Percentiles rank a stretch among this genome's conserved stretches.
These are phyloP conservation scores for Helicorthomorpha holstii DNA, from an alignment of 1,140 invertebrate genomes.

Conservation along the genomic window DNA sequence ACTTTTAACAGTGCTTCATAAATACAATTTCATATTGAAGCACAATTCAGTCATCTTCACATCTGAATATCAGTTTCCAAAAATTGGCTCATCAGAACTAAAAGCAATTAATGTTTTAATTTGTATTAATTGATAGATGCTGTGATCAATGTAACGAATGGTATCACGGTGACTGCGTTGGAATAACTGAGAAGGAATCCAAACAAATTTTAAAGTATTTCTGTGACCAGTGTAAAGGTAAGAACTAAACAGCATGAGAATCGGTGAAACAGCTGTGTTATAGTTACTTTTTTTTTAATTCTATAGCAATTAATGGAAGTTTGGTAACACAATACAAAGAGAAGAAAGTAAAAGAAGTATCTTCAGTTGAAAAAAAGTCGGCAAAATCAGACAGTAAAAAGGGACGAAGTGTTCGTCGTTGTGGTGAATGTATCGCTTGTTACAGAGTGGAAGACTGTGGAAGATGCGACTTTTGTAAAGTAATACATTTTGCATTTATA, in stretches of 20 bases:
- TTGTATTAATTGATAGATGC: conserved; percentile 43
- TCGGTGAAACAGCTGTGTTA: not conserved
- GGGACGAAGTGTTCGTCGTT: conserved; percentile 33
- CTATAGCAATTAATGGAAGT: conserved; percentile 55
- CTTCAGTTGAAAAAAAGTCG: conserved; percentile 28
- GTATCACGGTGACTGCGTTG: conserved; percentile 96
- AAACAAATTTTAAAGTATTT: conserved; percentile 87
- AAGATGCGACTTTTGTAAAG: conserved; percentile 59
- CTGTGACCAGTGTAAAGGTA: conserved; percentile 38
- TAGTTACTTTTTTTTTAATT: conserved; percentile 2
- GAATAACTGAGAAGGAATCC: conserved; percentile 79
- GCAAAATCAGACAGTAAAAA: conserved; percentile 1
- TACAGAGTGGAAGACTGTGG: conserved; percentile 65
- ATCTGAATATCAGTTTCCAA: conserved; percentile 1
- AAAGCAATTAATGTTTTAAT: too few relatives aligned
- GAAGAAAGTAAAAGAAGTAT: conserved; percentile 26
- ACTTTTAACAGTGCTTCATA: too few relatives aligned
- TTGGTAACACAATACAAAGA: conserved; percentile 62
- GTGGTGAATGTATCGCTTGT: conserved; percentile 69
- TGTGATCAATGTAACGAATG: conserved; percentile 96
- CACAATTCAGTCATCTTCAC: conserved; percentile 4
- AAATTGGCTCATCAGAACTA: too few relatives aligned
- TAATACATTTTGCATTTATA: too few relatives aligned
- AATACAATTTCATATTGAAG: too few relatives aligned
- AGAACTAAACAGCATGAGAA: conserved; percentile 4